phyloP scores from a whole-genome alignment of 2,888 invertebrate genomes.

The Diachrysia chrysitis region DNA sequence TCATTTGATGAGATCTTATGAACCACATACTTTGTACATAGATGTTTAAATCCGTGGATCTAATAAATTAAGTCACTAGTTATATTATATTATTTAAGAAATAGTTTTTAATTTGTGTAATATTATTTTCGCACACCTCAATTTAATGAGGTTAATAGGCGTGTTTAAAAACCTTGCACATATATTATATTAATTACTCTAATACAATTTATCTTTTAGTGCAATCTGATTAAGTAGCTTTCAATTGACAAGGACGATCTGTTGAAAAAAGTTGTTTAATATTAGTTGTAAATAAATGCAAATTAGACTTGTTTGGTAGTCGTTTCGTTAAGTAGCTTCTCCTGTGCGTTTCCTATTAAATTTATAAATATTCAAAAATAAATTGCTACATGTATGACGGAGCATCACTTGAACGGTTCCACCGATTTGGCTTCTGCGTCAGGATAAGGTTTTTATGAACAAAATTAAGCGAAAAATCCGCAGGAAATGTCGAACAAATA shows the following conservation, averaged over 20 bases:
- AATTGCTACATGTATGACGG: no score
- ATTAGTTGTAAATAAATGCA: neutral
- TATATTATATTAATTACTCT: constrained; percentile 10
- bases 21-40: neutral
- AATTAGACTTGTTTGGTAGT: neutral
- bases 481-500: no score
- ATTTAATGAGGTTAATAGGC: neutral
- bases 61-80: neutral
- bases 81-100: neutral
- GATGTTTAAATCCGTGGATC: neutral
- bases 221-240: constrained; percentile 22
- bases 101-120: neutral
- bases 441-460: no score
- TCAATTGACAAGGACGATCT: constrained; percentile 19
- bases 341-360: no score
- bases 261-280: constrained; percentile 13
- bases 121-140: neutral
- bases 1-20: neutral
- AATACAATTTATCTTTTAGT: constrained; percentile 21
- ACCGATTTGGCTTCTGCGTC: no score
- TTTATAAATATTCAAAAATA: no score
- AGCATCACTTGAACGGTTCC: no score
- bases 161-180: constrained; percentile 8
- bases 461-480: no score
- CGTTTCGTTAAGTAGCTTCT: neutral